Conservation (phyloP, 2,113 vertebrate genomes). For the Oreocharis arfaki region DNA sequence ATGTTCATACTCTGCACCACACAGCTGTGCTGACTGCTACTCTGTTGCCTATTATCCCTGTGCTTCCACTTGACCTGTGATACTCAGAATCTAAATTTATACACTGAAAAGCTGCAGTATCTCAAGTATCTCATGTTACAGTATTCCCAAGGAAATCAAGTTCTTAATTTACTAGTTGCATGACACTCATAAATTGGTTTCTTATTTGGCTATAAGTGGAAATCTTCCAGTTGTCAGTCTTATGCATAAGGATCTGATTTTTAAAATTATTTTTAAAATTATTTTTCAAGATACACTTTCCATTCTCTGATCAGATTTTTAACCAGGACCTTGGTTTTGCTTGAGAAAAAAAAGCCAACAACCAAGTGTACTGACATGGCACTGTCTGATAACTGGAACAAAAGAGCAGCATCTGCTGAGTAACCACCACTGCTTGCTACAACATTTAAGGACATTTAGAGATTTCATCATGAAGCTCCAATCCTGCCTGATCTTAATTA, state of each 20-base stretch:
- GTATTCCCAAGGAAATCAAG: neutral
- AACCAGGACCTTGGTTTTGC: neutral
- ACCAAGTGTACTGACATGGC: neutral
- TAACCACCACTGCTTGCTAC: neutral
- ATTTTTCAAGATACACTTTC: neutral
- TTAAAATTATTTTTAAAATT: accelerated
- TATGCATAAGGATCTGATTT: neutral
- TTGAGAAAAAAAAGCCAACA: neutral
- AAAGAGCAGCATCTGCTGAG: neutral
- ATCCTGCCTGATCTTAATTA: neutral
- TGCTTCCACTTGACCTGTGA: neutral
- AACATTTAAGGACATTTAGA: neutral
- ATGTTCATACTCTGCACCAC: neutral
- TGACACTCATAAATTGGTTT: neutral
- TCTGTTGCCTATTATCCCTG: neutral
- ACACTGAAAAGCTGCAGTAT: neutral
- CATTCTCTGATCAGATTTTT: neutral
- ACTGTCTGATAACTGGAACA: neutral
- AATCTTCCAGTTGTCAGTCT: neutral
- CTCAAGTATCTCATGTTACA: neutral
- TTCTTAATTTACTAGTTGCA: neutral
- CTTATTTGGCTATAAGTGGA: neutral
- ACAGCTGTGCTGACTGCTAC: neutral
- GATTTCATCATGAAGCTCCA: neutral
- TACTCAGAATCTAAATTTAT: neutral